Evolutionary conservation across 2,888 invertebrate genomes (phyloP).

Genomic region (Drosophila formosana): DNA sequence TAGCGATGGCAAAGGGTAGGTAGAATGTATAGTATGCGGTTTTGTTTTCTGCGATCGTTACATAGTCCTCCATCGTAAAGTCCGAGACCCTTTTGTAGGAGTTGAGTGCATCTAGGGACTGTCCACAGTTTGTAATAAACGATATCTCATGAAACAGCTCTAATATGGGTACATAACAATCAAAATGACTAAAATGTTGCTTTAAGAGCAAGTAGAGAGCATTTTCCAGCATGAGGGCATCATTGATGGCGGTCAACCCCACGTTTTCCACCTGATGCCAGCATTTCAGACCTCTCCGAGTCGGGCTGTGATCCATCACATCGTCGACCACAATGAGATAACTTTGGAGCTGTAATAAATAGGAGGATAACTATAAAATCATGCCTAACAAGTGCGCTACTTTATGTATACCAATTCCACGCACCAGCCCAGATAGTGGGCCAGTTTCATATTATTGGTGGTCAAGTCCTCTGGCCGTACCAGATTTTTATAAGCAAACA

Average conservation of each 20-base stretch:
- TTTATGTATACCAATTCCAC: constrained; percentile 92
- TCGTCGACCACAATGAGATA: constrained; percentile 95
- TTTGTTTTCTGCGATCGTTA: constrained; percentile 95
- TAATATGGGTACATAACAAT: constrained; percentile 91
- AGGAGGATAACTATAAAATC: neutral
- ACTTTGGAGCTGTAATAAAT: constrained; percentile 91
- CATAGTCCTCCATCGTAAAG: constrained; percentile 95
- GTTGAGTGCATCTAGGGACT: constrained; percentile 91
- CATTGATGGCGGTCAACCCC: constrained; percentile 93
- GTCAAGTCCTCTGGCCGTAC: constrained; percentile 89
- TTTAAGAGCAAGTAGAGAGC: constrained; percentile 92
- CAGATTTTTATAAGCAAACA: constrained; percentile 91
- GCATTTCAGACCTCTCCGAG: constrained; percentile 94
- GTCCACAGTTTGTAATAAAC: constrained; percentile 82
- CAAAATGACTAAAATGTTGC: constrained; percentile 90
- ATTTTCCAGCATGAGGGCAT: constrained; percentile 92
- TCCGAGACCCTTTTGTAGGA: constrained; percentile 88
- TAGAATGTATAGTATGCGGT: constrained; percentile 97
- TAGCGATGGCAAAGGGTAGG: constrained; percentile 94
- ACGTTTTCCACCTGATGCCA: constrained; percentile 94
- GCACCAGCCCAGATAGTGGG: constrained; percentile 96
- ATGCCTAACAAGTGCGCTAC: neutral
- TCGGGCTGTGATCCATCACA: constrained; percentile 94
- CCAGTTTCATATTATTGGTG: constrained; percentile 91
- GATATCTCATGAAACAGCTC: constrained; percentile 91